These are phyloP conservation scores for Caenorhabditis plicata DNA, from an alignment of 2,888 invertebrate genomes.

Conservation along the genomic window DNA sequence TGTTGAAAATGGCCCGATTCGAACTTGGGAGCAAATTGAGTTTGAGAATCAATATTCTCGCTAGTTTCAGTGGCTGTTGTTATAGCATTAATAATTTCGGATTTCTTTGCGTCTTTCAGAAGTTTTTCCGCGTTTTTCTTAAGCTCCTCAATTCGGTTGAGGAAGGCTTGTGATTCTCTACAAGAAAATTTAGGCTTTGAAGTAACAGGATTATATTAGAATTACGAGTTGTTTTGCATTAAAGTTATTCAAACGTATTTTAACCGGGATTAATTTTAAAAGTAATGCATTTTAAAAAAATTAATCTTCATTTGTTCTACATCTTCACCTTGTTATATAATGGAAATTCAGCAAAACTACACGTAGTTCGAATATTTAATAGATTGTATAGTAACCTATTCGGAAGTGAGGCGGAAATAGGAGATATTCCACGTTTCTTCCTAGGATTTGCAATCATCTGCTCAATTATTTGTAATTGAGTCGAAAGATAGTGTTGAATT, in stretches of 20 bases:
- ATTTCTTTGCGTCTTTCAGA: slow-evolving; percentile 20
- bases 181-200: slow-evolving; percentile 1
- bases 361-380: too few relatives aligned
- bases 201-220: background rate
- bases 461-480: slow-evolving; percentile 16
- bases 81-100: slow-evolving; percentile 14
- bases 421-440: slow-evolving; percentile 34
- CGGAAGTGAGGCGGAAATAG: slow-evolving; percentile 48
- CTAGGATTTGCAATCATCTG: slow-evolving; percentile 17
- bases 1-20: slow-evolving; percentile 33
- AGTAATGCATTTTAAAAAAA: too few relatives aligned
- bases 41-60: slow-evolving; percentile 16
- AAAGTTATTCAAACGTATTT: too few relatives aligned
- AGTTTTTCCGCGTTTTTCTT: slow-evolving; percentile 25
- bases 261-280: too few relatives aligned
- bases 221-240: too few relatives aligned
- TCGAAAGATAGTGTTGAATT: slow-evolving; percentile 20
- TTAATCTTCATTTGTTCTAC: too few relatives aligned
- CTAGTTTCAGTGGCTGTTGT: slow-evolving; percentile 13
- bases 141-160: slow-evolving; percentile 43
- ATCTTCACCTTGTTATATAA: too few relatives aligned
- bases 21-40: slow-evolving; percentile 14
- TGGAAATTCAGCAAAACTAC: too few relatives aligned
- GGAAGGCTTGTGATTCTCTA: slow-evolving; percentile 44
- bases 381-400: slow-evolving; percentile 23